Percentiles rank a stretch among this genome's conserved stretches.
These are phyloP conservation scores for Himalopsyche japonica DNA, from an alignment of 2,888 invertebrate species.

Conservation along the genomic window DNA sequence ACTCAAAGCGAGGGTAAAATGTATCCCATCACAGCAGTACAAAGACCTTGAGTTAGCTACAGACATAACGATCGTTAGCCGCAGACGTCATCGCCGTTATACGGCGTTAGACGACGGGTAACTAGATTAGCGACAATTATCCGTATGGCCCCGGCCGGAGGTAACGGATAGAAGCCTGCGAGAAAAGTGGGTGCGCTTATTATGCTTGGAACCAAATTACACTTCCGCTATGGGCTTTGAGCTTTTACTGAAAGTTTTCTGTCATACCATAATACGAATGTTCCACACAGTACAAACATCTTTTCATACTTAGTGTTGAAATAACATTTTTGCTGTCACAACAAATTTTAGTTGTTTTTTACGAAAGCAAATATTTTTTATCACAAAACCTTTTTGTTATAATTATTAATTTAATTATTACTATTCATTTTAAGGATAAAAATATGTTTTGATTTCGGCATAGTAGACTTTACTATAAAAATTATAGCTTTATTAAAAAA, in stretches of 20 bases:
- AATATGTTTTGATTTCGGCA: too few species aligned
- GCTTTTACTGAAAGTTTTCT: background rate
- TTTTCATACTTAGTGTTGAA: too few species aligned
- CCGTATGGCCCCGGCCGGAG: constrained; percentile 18
- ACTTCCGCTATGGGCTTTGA: background rate
- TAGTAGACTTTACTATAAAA: too few species aligned
- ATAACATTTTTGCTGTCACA: too few species aligned
- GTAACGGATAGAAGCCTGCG: constrained; percentile 16
- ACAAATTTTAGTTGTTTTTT: too few species aligned
- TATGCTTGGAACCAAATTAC: background rate
- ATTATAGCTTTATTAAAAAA: too few species aligned
- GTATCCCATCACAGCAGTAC: background rate
- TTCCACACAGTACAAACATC: too few species aligned
- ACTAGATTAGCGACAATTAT: constrained; percentile 30
- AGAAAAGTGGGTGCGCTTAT: background rate
- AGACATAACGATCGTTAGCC: background rate
- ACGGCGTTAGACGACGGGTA: constrained; percentile 8
- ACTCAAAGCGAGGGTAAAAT: background rate
- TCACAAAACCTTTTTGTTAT: too few species aligned
- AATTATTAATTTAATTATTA: too few species aligned
- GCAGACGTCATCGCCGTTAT: background rate
- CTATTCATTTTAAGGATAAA: too few species aligned
- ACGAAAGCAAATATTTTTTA: too few species aligned
- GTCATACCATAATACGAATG: too few species aligned
- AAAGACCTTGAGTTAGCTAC: background rate